These are phyloP conservation scores for Mus musculus DNA, from an alignment of 2,113 vertebrate species.

Conservation along the genomic window GRCm39 chr6:51158501-51159000, in stretches of 20 bases:
- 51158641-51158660: conserved; percentile 32
- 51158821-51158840: conserved; percentile 48
- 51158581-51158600: conserved; percentile 65
- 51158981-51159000: conserved; percentile 72
- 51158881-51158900: conserved; percentile 47
- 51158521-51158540: conserved; percentile 66
- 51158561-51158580: conserved; percentile 41
- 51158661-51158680: background rate
- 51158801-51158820: conserved; percentile 42
- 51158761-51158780: conserved; percentile 18
- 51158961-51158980: conserved; percentile 73
- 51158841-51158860: conserved; percentile 9
- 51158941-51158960: conserved; percentile 64
- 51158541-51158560: conserved; percentile 48
- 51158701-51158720: background rate
- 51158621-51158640: conserved; percentile 41
- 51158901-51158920: conserved; percentile 57
- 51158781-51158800: background rate
- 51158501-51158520: conserved; percentile 63
- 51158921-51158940: conserved; percentile 66
- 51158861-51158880: background rate
- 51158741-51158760: background rate
- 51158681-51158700: conserved; percentile 10
- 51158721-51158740: conserved; percentile 9
- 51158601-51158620: conserved; percentile 52